phyloP scores from a whole-genome alignment of 2,113 vertebrate species.

The Dinomys branickii region DNA sequence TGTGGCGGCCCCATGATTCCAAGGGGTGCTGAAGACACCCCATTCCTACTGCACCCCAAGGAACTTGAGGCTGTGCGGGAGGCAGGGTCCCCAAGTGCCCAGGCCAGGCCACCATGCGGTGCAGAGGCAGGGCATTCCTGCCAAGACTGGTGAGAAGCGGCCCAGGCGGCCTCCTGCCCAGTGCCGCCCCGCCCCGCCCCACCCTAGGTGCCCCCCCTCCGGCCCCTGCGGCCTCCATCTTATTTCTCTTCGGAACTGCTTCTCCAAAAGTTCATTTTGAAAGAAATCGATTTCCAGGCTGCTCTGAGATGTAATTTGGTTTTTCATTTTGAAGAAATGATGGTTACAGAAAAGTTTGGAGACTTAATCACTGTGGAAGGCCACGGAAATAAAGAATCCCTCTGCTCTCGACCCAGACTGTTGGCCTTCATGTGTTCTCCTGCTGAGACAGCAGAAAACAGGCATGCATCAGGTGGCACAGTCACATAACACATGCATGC shows the following conservation, averaged over 20 bases:
- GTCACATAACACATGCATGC: rapidly evolving
- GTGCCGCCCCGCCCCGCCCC: too few relatives aligned
- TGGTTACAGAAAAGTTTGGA: constrained; percentile 60
- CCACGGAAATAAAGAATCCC: constrained; percentile 52
- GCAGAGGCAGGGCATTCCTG: not conserved
- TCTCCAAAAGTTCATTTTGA: constrained; percentile 77
- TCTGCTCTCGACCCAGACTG: not conserved
- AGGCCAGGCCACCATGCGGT: not conserved
- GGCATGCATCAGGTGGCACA: not conserved
- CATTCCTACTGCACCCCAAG: not conserved
- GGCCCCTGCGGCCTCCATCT: not conserved
- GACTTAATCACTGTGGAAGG: constrained; percentile 41
- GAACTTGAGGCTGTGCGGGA: not conserved
- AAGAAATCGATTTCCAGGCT: constrained; percentile 75
- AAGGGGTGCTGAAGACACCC: not conserved
- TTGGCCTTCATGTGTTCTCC: rapidly evolving
- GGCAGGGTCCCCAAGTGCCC: not conserved
- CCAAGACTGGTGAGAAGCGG: not conserved
- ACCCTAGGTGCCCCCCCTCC: rapidly evolving
- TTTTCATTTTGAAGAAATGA: constrained; percentile 78
- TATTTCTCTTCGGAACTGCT: constrained; percentile 53
- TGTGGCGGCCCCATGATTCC: rapidly evolving
- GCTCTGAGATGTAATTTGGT: constrained; percentile 63
- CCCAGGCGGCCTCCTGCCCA: not conserved
- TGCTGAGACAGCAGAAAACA: not conserved